Base-by-base conservation (phyloP, 2,797 vertebrate genomes). In the Arnoldichthys spilopterus region DNA sequence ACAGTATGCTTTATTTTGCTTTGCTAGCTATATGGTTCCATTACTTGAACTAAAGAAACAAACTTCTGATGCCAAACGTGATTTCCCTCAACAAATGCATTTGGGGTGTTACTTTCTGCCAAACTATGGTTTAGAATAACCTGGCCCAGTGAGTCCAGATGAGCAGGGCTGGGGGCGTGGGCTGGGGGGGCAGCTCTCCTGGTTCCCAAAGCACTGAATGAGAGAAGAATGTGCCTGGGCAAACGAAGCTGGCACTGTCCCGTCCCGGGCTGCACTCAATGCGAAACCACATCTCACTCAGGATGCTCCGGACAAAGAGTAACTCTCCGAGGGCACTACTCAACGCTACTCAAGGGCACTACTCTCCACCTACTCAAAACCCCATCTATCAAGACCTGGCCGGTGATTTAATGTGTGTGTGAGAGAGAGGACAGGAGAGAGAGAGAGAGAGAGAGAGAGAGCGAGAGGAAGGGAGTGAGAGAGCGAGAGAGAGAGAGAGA, bases 271-370 rank as follows among this genome's bases (percentile, higher is more conserved):
- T 78, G 76, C 78, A 78, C 64, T 69, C 30, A 74, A 83, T 81
- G 81, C 76, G 82, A 83, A 83, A 80, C 76, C 84, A 72, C 82
- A 81, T 83, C 82, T 83, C 76, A 74, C 74, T 79, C 76, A 49
- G 79, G 77, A 83, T 83, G 79, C 70, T 64, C 49, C 51, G 61
- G 26, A 81, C 84, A 85, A 83, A 83, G 81, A 74, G 79, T 45
- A 81, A 74, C 76, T 83, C 79, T 85, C 84, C 67, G 77, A 15
- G 47, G 79, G 69, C 45, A 62, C 78, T 67, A 43, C 77, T 67
- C 66, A 81, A 51, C 66, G 37, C 77, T 74, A 81, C 80, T 83
- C 69, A 78, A 83, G 47, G 79, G 69, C 45, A 62, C 78, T 67
- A 43, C 77, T 67, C 66, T 83, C 58, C 66, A 45, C 81, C 77